A percentile compares a stretch with the other conserved stretches of the same genome.
phyloP scores from a whole-genome alignment of 2,113 vertebrate genomes.

The Tylochromis polylepis region DNA sequence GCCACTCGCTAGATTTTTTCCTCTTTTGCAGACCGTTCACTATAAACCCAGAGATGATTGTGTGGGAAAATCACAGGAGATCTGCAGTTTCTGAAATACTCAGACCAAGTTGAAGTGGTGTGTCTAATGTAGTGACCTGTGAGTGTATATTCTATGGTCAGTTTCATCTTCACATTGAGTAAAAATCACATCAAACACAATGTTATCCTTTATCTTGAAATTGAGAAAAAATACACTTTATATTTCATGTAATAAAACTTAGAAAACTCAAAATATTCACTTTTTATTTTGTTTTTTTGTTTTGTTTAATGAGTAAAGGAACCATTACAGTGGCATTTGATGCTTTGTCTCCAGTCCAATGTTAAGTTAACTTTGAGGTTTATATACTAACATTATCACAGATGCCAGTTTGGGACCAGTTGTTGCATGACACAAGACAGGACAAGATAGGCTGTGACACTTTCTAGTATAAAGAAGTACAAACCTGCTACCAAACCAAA shows the following conservation, averaged over 20 bases:
- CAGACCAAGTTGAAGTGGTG: not conserved
- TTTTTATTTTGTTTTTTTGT: not conserved
- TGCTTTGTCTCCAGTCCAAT: not conserved
- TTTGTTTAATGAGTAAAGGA: not conserved
- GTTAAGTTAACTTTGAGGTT: not conserved
- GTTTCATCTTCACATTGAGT: accelerated
- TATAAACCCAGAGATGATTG: not conserved
- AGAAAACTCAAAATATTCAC: not conserved
- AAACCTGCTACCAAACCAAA: not conserved
- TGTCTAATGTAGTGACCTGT: not conserved
- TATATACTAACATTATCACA: not conserved
- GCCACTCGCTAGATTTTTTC: not conserved
- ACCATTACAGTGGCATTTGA: not conserved
- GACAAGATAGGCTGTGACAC: not conserved
- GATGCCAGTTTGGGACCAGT: not conserved
- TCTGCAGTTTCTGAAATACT: not conserved
- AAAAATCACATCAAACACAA: not conserved
- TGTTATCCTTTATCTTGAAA: not conserved
- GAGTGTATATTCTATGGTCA: not conserved
- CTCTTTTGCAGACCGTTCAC: accelerated
- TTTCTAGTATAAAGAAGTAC: not conserved
- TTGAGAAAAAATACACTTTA: not conserved
- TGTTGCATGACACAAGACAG: not conserved
- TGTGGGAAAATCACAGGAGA: not conserved
- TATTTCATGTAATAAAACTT: not conserved